Evolutionary conservation across 2,113 vertebrate species (phyloP).

Genomic region (Carassius carassius): DNA sequence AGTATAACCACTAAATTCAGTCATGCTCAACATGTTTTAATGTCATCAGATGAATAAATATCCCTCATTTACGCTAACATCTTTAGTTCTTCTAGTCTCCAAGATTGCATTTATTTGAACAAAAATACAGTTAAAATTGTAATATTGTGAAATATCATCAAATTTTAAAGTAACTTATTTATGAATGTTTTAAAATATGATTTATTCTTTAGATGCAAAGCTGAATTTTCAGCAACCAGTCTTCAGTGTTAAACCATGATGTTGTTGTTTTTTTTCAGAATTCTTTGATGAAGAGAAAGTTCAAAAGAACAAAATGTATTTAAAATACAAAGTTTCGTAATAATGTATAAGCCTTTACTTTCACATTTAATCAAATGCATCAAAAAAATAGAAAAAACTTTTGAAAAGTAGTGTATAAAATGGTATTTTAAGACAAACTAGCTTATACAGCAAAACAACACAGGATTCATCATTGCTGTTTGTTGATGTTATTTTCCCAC

Average conservation of each 20-base stretch:
- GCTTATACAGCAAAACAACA: neutral
- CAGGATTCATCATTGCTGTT: neutral
- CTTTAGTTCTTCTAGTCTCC: neutral
- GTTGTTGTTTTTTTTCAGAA: too few species aligned
- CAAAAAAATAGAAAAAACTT: neutral
- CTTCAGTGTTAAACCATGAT: too few species aligned
- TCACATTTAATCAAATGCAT: neutral
- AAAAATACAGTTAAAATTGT: too few species aligned
- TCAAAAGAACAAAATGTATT: too few species aligned
- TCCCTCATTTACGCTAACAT: neutral
- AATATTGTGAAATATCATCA: neutral
- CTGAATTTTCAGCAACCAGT: too few species aligned
- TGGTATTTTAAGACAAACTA: too few species aligned
- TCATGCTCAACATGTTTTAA: neutral
- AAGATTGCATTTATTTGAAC: neutral
- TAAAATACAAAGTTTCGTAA: neutral
- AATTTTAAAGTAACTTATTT: neutral
- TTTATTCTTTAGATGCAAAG: too few species aligned
- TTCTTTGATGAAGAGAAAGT: too few species aligned
- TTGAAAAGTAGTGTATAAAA: too few species aligned
- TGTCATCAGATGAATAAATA: neutral
- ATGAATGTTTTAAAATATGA: too few species aligned
- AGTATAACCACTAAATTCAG: slow-evolving; percentile 40
- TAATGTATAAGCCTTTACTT: neutral
- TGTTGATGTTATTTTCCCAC: neutral